A percentile compares a stretch with the other conserved stretches of the same genome.
Evolutionary conservation across 2,888 invertebrate species (phyloP).

Genomic region (Melikaiella ostensackeni): DNA sequence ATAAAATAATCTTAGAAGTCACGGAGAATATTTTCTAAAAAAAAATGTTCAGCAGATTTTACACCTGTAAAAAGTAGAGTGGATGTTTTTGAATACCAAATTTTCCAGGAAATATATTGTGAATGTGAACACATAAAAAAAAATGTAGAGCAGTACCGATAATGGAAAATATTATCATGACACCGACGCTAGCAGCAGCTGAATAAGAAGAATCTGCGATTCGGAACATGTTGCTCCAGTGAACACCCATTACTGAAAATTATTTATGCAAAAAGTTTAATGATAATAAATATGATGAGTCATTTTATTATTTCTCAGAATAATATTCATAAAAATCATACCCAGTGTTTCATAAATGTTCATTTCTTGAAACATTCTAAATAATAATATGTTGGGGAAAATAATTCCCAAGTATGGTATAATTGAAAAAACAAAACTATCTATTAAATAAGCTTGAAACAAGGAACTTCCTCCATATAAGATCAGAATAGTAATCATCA

Average conservation of each 20-base stretch:
- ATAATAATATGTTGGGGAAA: slow-evolving; percentile 44
- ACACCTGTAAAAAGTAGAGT: slow-evolving; percentile 82
- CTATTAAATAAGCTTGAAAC: slow-evolving; percentile 33
- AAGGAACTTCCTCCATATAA: slow-evolving; percentile 39
- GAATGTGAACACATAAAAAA: slow-evolving; percentile 89
- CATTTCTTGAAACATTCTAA: slow-evolving; percentile 40
- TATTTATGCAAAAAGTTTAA: background rate
- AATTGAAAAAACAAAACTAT: slow-evolving; percentile 15
- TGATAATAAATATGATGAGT: too few relatives aligned
- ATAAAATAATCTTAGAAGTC: background rate
- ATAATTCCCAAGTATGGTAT: slow-evolving; percentile 44
- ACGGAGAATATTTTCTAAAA: background rate
- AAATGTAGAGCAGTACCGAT: slow-evolving; percentile 85
- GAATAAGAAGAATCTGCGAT: slow-evolving; percentile 64
- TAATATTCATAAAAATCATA: slow-evolving; percentile 1
- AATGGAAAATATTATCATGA: slow-evolving; percentile 86
- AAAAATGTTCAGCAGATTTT: background rate
- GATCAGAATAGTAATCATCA: slow-evolving; percentile 40
- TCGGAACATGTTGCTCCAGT: slow-evolving; percentile 76
- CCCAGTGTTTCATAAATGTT: slow-evolving; percentile 32
- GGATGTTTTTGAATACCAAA: slow-evolving; percentile 90
- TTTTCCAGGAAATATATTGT: slow-evolving; percentile 92
- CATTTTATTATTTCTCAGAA: background rate
- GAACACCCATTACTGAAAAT: slow-evolving; percentile 75
- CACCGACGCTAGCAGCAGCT: slow-evolving; percentile 78